A percentile compares a stretch with the other conserved stretches of the same genome.
These are phyloP conservation scores for Monopis laevigella DNA, from an alignment of 2,888 invertebrate species.

Conservation along the genomic window DNA sequence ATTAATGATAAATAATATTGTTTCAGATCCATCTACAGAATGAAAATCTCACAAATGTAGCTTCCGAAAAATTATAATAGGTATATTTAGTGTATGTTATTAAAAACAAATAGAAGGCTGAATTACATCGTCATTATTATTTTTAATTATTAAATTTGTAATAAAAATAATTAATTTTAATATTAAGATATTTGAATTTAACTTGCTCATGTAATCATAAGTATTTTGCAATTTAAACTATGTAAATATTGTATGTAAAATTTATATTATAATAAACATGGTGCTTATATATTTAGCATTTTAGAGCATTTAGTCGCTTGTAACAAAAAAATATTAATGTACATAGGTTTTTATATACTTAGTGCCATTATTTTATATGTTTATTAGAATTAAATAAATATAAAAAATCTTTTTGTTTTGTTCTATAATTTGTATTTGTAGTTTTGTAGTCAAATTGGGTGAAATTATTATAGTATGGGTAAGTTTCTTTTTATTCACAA, in stretches of 20 bases:
- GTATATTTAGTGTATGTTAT: neutral
- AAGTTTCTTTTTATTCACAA: too few species aligned
- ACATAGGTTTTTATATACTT: too few species aligned
- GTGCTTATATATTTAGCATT: slow-evolving; percentile 55
- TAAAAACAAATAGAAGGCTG: neutral
- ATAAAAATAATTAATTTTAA: neutral
- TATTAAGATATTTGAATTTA: neutral
- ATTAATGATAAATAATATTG: too few species aligned
- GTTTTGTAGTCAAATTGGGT: too few species aligned
- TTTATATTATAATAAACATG: slow-evolving; percentile 25
- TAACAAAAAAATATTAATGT: slow-evolving; percentile 18
- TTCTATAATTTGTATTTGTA: too few species aligned
- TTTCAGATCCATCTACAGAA: neutral
- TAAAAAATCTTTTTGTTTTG: too few species aligned
- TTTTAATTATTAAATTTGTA: neutral
- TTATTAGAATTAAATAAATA: too few species aligned
- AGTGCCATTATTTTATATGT: too few species aligned
- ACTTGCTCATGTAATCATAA: too few species aligned
- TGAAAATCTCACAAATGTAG: neutral
- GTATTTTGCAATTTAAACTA: too few species aligned
- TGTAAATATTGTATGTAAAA: neutral
- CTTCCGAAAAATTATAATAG: neutral
- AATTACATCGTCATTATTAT: neutral
- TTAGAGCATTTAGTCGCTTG: slow-evolving; percentile 55
- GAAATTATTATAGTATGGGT: too few species aligned